phyloP scores from a whole-genome alignment of 2,797 vertebrate genomes.

The Chrysocyon brachyurus region DNA sequence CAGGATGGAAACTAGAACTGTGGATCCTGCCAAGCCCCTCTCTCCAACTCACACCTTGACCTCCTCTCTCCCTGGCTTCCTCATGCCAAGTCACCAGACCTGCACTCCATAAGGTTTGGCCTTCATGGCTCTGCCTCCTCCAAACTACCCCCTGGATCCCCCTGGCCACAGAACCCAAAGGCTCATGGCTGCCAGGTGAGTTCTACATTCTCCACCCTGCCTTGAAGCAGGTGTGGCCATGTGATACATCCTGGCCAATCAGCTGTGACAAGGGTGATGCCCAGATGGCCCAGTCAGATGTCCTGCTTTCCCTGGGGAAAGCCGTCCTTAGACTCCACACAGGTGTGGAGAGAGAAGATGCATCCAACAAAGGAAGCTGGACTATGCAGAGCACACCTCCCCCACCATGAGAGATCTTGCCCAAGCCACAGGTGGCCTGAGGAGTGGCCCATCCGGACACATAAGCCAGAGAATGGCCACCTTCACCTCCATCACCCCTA shows the following conservation, averaged over 20 bases:
- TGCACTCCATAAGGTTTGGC: too few relatives aligned
- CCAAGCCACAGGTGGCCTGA: not conserved
- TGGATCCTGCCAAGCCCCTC: not conserved
- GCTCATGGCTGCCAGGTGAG: too few relatives aligned
- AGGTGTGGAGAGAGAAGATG: not conserved
- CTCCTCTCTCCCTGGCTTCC: not conserved
- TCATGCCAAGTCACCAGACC: not conserved
- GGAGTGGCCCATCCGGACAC: not conserved
- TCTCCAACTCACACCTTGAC: not conserved
- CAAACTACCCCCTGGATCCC: not conserved
- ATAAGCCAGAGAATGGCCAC: not conserved
- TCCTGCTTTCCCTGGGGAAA: not conserved
- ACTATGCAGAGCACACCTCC: not conserved
- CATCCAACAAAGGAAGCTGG: not conserved
- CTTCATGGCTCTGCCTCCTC: not conserved
- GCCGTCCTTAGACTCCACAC: not conserved
- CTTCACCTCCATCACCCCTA: not conserved
- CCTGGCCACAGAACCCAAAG: too few relatives aligned
- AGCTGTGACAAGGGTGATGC: not conserved
- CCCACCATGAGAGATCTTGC: not conserved
- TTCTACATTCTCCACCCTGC: not conserved
- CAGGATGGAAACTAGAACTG: not conserved
- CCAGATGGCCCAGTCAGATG: fast-evolving
- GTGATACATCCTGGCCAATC: not conserved
- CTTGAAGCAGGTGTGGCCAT: too few relatives aligned